Evolutionary conservation across 2,888 invertebrate species (phyloP).

Genomic region (Rhagonycha fulva): DNA sequence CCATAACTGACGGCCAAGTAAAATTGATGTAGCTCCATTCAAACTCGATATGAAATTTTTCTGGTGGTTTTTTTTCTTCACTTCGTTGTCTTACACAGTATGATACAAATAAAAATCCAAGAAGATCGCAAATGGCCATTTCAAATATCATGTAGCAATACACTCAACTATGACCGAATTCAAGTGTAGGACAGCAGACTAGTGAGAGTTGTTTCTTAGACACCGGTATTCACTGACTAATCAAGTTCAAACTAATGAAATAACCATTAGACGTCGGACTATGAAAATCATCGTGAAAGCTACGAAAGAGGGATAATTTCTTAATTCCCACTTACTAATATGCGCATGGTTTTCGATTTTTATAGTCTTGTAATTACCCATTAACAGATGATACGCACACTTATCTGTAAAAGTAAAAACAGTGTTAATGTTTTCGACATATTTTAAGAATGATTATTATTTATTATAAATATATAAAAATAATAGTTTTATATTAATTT

Average conservation of each 20-base stretch:
- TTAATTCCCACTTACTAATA: background rate
- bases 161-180: slow-evolving; percentile 1
- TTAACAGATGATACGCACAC: background rate
- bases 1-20: slow-evolving; percentile 65
- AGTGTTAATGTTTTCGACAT: background rate
- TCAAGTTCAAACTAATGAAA: slow-evolving; percentile 17
- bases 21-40: slow-evolving; percentile 74
- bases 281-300: slow-evolving; percentile 1
- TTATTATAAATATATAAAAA: too few relatives aligned
- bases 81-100: slow-evolving; percentile 33
- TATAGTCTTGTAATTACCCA: background rate
- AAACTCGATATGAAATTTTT: slow-evolving; percentile 65
- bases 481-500: too few relatives aligned
- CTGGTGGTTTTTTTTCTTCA: slow-evolving; percentile 26
- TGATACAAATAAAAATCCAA: slow-evolving; percentile 39
- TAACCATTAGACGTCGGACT: slow-evolving; percentile 5
- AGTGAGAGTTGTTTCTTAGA: slow-evolving; percentile 16
- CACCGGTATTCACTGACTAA: slow-evolving; percentile 18
- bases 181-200: background rate
- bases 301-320: slow-evolving; percentile 6
- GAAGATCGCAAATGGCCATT: slow-evolving; percentile 36
- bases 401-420: background rate
- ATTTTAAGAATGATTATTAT: too few relatives aligned
- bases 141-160: slow-evolving; percentile 4
- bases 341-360: background rate